These are phyloP conservation scores for Pomatorhinus ruficollis DNA, from an alignment of 2,113 vertebrate genomes.

Conservation along the genomic window DNA sequence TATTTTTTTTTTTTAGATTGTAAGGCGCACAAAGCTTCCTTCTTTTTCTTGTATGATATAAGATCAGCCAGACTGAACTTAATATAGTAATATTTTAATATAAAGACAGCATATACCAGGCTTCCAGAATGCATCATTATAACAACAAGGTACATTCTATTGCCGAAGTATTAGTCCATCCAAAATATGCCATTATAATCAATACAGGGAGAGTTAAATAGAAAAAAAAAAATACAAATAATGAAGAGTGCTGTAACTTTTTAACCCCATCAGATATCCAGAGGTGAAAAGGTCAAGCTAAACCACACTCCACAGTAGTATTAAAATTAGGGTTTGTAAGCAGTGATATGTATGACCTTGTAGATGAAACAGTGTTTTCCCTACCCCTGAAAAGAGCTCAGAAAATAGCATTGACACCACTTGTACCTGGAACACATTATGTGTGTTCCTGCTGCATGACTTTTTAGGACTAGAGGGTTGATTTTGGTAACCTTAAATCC, in stretches of 20 bases:
- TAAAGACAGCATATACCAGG: not conserved
- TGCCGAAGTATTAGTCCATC: not conserved
- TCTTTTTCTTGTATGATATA: not conserved
- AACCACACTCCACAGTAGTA: not conserved
- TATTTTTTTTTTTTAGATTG: not conserved
- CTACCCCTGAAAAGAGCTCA: not conserved
- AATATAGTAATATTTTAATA: not conserved
- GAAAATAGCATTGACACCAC: not conserved
- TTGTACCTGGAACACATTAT: not conserved
- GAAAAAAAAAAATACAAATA: not conserved
- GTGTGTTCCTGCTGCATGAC: not conserved
- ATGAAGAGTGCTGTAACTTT: not conserved
- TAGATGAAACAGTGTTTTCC: conserved; percentile 33
- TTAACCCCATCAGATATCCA: not conserved
- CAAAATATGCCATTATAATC: not conserved
- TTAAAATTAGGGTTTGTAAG: not conserved
- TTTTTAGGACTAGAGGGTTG: conserved; percentile 22
- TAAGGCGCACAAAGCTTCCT: not conserved
- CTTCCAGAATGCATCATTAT: not conserved
- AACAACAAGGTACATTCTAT: not conserved
- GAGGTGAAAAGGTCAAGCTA: not conserved
- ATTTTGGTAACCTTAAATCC: conserved; percentile 54
- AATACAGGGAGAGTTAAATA: not conserved
- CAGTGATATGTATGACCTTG: not conserved
- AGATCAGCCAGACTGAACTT: not conserved